phyloP scores from a whole-genome alignment of 2,797 vertebrate species.

The Scomberomorus guttatus region DNA sequence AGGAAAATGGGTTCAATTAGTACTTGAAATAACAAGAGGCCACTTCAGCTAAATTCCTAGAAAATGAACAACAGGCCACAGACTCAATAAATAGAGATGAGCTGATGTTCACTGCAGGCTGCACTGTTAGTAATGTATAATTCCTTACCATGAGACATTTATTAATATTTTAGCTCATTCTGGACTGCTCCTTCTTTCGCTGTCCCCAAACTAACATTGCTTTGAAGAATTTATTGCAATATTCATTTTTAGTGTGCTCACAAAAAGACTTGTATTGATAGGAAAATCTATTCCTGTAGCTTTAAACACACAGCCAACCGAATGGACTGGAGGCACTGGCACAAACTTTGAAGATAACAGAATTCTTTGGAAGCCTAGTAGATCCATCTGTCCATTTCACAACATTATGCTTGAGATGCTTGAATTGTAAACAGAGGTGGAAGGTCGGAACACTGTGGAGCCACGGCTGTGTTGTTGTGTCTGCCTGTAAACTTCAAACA shows the following conservation, averaged over 20 bases:
- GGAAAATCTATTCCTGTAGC: not conserved
- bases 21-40: constrained; percentile 85
- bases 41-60: constrained; percentile 84
- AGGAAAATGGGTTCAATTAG: constrained; percentile 87
- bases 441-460: constrained; percentile 47
- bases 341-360: constrained; percentile 21
- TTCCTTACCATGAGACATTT: constrained; percentile 17
- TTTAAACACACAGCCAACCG: not conserved
- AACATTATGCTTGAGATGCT: constrained; percentile 50
- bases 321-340: not conserved
- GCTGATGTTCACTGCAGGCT: constrained; percentile 63
- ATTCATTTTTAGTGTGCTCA: not conserved
- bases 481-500: constrained; percentile 50
- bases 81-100: constrained; percentile 78
- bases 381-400: constrained; percentile 61
- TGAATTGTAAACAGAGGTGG: constrained; percentile 47
- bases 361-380: constrained; percentile 24
- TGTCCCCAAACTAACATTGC: not conserved
- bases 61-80: constrained; percentile 82
- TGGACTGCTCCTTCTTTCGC: not conserved
- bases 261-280: not conserved
- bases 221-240: accelerated
- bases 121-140: constrained; percentile 6
- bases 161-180: constrained; percentile 21
- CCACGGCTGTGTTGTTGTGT: constrained; percentile 55